Evolutionary conservation across 2,797 vertebrate species (phyloP).

Genomic region (Enteromius thamalakanensis): DNA sequence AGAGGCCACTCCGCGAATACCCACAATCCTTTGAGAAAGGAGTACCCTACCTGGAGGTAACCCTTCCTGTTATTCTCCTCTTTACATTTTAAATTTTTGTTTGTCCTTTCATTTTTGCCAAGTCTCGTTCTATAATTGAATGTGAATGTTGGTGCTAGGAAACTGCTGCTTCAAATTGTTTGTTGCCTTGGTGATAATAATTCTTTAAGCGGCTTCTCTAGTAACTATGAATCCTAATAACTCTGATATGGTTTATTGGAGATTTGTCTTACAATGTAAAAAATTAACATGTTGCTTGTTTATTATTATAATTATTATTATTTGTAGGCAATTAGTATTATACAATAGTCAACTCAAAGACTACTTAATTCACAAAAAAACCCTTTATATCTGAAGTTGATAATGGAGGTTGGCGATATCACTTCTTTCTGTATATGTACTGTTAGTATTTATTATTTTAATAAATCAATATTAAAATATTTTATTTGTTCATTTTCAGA

Average conservation of each 20-base stretch:
- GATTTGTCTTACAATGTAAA: background rate
- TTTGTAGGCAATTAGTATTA: conserved; percentile 13
- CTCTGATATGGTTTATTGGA: conserved; percentile 13
- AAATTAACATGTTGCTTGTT: background rate
- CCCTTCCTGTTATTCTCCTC: background rate
- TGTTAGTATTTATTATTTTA: too few relatives aligned
- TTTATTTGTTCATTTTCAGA: background rate
- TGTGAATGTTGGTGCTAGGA: conserved; percentile 27
- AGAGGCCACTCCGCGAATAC: conserved; percentile 89
- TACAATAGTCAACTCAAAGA: background rate
- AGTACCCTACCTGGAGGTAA: conserved; percentile 91
- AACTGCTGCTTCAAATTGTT: conserved; percentile 37
- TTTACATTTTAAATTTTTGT: background rate
- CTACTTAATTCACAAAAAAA: background rate
- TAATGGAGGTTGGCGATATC: background rate
- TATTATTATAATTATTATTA: too few relatives aligned
- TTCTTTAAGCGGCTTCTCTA: conserved; percentile 27
- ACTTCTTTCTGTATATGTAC: background rate
- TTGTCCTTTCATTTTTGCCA: background rate
- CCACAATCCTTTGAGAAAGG: conserved; percentile 95
- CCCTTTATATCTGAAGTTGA: background rate
- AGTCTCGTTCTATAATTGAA: conserved; percentile 31
- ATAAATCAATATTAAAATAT: background rate
- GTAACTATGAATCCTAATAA: conserved; percentile 27
- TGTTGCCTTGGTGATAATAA: conserved; percentile 52